Base-by-base conservation (phyloP, 2,888 invertebrate genomes). In the Automeris io region DNA sequence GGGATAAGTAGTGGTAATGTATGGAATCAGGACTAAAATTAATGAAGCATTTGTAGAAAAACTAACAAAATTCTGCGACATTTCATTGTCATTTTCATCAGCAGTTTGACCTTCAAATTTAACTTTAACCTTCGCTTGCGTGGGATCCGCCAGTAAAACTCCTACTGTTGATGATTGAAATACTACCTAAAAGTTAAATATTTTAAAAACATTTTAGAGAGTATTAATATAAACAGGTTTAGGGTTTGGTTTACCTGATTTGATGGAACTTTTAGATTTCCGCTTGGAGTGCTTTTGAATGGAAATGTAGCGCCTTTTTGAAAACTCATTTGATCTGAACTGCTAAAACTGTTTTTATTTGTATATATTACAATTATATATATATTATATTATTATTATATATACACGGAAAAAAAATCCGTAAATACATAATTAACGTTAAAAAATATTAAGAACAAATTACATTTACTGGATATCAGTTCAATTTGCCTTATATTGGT, bases 121-220 rank as follows among this genome's bases (percentile, higher is more conserved):
- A 5, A 91, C 88, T 69, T 90, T 89, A 6, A 92, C 89, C 67
- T 90, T 89, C 5, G 91, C 91, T 56, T 88, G 88, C 32, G 87
- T 81, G 0, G 92, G 92, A 70, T 92, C 90, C 4, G 91, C 91
- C 18, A 91, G 86, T 23, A 92, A 65, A 6, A 92, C 91, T 39
- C 92, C 92, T 21, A 92, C 88, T 49, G 91, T 91, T 42, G 91
- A 89, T 2, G 91, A 90, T 65, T 91, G 90, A 66, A 90, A 92
- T 29, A 91, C 91, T 26, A 92, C 91, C 91, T 92, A 55, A 18
- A 64, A 67, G 7, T 6, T 1, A 34, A 26, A 16, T 31, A 8
- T 31, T 18, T n/a, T 11, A 26, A 32, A 11, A 32, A 13, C 11
- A 9, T 16, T 16, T 16, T 22, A 16, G 5, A 8, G 4, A 7